Percentiles rank a stretch among this genome's conserved stretches.
These are phyloP conservation scores for Thalpophila matura DNA, from an alignment of 2,888 invertebrate species.

Conservation along the genomic window DNA sequence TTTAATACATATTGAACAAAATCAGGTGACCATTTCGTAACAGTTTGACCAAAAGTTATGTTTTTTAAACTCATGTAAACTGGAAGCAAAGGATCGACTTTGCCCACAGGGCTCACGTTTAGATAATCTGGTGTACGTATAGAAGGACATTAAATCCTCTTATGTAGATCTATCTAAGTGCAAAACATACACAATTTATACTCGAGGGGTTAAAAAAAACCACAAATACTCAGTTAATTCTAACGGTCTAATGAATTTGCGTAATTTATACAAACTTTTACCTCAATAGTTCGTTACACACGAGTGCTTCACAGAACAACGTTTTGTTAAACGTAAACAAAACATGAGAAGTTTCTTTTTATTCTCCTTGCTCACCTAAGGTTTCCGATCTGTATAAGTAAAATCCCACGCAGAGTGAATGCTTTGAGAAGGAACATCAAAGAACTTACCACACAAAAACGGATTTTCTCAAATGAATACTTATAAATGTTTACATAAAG, in stretches of 20 bases:
- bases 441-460: constrained; percentile 59
- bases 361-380: constrained; percentile 48
- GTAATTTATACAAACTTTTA: constrained; percentile 36
- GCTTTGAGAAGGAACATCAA: constrained; percentile 62
- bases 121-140: background rate
- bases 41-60: background rate
- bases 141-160: constrained; percentile 24
- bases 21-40: background rate
- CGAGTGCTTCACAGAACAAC: constrained; percentile 23
- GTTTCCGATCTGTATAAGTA: constrained; percentile 54
- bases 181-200: constrained; percentile 16
- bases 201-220: constrained; percentile 9
- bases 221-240: constrained; percentile 45
- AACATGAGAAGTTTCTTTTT: constrained; percentile 36
- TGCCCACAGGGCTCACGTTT: background rate
- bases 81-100: too few species aligned
- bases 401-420: constrained; percentile 52
- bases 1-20: background rate
- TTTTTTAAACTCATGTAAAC: background rate
- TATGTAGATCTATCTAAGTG: constrained; percentile 30
- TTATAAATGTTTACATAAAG: constrained; percentile 58
- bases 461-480: constrained; percentile 60
- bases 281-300: constrained; percentile 31
- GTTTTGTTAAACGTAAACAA: constrained; percentile 52
- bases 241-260: constrained; percentile 35